phyloP scores from a whole-genome alignment of 2,113 vertebrate species.

The Propithecus coquereli region DNA sequence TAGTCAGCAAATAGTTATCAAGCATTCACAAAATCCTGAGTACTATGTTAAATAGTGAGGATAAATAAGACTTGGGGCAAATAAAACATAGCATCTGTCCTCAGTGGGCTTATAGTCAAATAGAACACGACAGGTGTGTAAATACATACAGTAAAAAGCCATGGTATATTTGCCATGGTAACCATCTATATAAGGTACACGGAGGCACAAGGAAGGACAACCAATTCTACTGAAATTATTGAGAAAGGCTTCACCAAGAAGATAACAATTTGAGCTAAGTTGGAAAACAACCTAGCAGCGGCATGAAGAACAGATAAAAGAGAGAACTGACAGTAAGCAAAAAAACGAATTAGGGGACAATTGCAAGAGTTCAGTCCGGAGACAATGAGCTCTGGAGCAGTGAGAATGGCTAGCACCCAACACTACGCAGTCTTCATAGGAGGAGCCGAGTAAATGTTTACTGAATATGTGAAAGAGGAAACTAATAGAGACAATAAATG shows the following conservation, averaged over 20 bases:
- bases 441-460: neutral
- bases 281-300: neutral
- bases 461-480: neutral
- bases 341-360: neutral
- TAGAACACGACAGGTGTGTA: neutral
- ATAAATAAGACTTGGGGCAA: neutral
- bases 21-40: neutral
- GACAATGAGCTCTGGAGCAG: neutral
- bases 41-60: neutral
- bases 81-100: neutral
- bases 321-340: neutral
- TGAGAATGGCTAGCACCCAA: neutral
- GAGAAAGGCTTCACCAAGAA: neutral
- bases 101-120: neutral
- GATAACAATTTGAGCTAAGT: neutral
- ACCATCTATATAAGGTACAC: neutral
- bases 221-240: neutral
- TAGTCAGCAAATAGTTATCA: constrained; percentile 13
- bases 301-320: neutral
- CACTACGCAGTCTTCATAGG: neutral
- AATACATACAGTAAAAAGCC: neutral
- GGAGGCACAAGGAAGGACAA: neutral
- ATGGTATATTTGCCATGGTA: neutral
- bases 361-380: neutral
- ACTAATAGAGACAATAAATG: neutral